Percentiles rank a stretch among this genome's conserved stretches.
phyloP scores from a whole-genome alignment of 2,888 invertebrate genomes.

The Lasioglossum lativentre region DNA sequence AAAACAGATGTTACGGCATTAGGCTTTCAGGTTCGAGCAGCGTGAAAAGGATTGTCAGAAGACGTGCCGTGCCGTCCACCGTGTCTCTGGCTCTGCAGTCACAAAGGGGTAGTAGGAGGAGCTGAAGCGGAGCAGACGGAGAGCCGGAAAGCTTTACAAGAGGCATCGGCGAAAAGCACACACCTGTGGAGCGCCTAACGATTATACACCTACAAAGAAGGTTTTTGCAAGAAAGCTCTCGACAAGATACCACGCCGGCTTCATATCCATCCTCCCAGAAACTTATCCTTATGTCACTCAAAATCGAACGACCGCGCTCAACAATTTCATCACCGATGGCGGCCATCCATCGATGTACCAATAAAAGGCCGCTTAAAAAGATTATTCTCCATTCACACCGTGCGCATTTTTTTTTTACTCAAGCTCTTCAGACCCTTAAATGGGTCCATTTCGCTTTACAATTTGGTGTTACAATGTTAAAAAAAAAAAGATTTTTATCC shows the following conservation, averaged over 20 bases:
- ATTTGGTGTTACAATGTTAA: too few relatives aligned
- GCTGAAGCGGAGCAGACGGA: conserved; percentile 24
- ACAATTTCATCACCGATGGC: background rate
- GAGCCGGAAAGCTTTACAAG: conserved; percentile 54
- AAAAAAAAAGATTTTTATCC: too few relatives aligned
- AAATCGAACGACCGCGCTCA: background rate
- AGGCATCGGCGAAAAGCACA: conserved; percentile 70
- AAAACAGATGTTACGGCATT: conserved; percentile 21
- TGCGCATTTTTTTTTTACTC: too few relatives aligned
- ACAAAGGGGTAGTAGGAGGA: conserved; percentile 35
- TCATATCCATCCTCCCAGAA: background rate
- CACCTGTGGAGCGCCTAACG: conserved; percentile 76
- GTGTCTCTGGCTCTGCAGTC: conserved; percentile 4
- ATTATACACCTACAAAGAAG: conserved; percentile 57
- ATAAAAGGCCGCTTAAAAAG: too few relatives aligned
- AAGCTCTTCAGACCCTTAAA: too few relatives aligned
- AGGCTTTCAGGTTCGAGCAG: conserved; percentile 34
- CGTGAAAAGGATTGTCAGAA: conserved; percentile 42
- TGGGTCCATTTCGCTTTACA: too few relatives aligned
- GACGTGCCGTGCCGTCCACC: conserved; percentile 12
- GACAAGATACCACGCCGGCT: conserved; percentile 30
- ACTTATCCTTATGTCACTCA: background rate
- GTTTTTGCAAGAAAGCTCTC: conserved; percentile 34
- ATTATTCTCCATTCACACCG: too few relatives aligned
- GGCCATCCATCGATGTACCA: too few relatives aligned